Percentiles rank a stretch among this genome's conserved stretches.
These are phyloP conservation scores for Plectus sambesii DNA, from an alignment of 1,140 invertebrate genomes.

Conservation along the genomic window DNA sequence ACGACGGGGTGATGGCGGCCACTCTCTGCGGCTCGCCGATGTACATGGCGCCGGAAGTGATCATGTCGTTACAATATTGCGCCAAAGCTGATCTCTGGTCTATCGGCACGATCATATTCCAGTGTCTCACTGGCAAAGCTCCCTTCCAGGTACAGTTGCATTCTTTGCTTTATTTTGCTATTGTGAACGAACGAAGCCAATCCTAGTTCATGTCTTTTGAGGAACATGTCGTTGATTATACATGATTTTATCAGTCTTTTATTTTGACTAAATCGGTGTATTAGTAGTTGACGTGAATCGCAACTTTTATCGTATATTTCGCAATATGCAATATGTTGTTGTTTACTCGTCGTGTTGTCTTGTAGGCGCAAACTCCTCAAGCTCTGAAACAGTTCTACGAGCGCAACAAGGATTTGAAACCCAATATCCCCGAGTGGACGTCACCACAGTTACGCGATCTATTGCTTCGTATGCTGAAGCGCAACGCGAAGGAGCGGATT, in stretches of 20 bases:
- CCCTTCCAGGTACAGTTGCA: constrained; percentile 60
- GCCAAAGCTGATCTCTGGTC: constrained; percentile 99
- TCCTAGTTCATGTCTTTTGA: too few relatives aligned
- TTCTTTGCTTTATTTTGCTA: not conserved
- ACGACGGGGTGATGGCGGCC: constrained; percentile 98
- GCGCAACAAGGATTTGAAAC: constrained; percentile 81
- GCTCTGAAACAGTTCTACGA: constrained; percentile 94
- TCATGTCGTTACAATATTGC: constrained; percentile 97
- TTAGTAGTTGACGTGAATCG: too few relatives aligned
- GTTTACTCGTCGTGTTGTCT: too few relatives aligned
- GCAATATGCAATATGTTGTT: too few relatives aligned
- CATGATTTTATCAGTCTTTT: constrained; percentile 5
- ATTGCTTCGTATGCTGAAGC: constrained; percentile 68
- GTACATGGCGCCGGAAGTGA: constrained; percentile 99
- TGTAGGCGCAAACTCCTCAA: constrained; percentile 84
- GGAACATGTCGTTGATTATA: too few relatives aligned
- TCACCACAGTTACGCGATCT: constrained; percentile 76
- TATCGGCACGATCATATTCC: constrained; percentile 94
- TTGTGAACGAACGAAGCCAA: too few relatives aligned
- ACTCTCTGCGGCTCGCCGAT: constrained; percentile 98
- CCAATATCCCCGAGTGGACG: constrained; percentile 83
- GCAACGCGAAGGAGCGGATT: constrained; percentile 86
- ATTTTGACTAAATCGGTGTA: constrained; percentile 11
- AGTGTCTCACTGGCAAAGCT: constrained; percentile 93
- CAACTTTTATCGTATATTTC: too few relatives aligned